Evolutionary conservation across 2,888 invertebrate species (phyloP), one percentile per base, ranked within the genome.

Genomic region (Catocala fraxini): DNA sequence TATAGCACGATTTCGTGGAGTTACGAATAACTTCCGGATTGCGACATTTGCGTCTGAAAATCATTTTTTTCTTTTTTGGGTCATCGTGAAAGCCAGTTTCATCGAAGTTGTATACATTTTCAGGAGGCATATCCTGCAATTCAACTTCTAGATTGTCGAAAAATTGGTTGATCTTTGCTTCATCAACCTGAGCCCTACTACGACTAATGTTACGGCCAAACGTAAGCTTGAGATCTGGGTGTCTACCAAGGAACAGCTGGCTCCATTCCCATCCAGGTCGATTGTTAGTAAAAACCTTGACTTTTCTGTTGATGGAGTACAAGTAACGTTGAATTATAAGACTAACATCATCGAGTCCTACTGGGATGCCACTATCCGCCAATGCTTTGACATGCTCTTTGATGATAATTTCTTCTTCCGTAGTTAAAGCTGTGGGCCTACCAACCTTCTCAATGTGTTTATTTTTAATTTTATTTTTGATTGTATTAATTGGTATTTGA

Each of bases 1-100:
- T 71, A 51, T 63, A 74, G 52, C 71, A 75, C 0, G 74, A 77
- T 68, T 78, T 79, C 6, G 73, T 77, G 9, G 68, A 59, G 52
- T 77, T 79, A 12, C 61, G 58, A 41, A 78, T 73, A 0, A 69
- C 60, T 56, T 75, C 75, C 25, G 77, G 71, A 51, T 76, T 57
- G 53, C 73, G 65, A 62, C 63, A 60, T 39, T 63, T 49, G 10
- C 75, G 59, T 15, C 65, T 63, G 47, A 74, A 75, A 45, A 75
- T 33, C 35, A 70, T 6, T 58, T 76, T 75, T 59, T 63, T 55
- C 63, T 70, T 75, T 63, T 66, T 59, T 10, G 75, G 76, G 33
- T 66, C 63, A 51, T 78, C 74, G 48, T 70, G 71, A 53, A 76
- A 75, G 0, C 70, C 71, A 25, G 67, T 69, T 63, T 75, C 69